Base-by-base conservation (phyloP, 35 echinoderm and acorn worm species). In the Holothuria glaberrima region DNA sequence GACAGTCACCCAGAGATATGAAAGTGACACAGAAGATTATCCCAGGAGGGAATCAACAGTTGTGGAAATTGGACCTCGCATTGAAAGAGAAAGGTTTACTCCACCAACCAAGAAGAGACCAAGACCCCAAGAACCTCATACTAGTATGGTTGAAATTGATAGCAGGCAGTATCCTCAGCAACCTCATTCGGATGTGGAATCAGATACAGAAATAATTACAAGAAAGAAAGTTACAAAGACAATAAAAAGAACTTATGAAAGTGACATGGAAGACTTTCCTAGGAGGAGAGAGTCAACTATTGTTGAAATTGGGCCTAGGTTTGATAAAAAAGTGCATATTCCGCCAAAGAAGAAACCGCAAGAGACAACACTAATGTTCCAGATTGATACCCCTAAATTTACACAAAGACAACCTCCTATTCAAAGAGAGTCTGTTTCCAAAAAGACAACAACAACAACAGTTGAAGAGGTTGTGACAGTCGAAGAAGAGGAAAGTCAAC, bases 251-350 rank as follows among this genome's bases (percentile, higher is more conserved):
- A 87, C 60, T 13, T 87, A 87, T 87, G 85, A 69, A 69, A 87
- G 85, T 71, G 85, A 87, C 50, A 71, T 87, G 66, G 85, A 87
- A 71, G 85, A 87, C 33, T 87, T 35, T 71, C 85, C 85, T 46
- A 22, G 85, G 66, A 87, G 66, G 36, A 81, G 52, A 54, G 52
- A 84, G 21, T 68, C 85, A 44, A 87, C 85, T 31, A 32, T 87
- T 67, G 85, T 87, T 29, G 85, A 87, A 50, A 48, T 84, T 33
- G 80, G 54, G 12, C 80, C 80, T 58, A 25, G 59, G 80, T 61
- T 21, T 30, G 80, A 84, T 84, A 48, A 46, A 29, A 31, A 84
- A 64, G 80, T 84, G 13, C 59, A 57, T 41, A 31, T 84, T 58
- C 80, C 80, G n/a, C 80, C 80, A 20, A 67, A n/a, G 25, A 48